Evolutionary conservation across 2,888 invertebrate species (phyloP).

Genomic region (Hypolimnas misippus): DNA sequence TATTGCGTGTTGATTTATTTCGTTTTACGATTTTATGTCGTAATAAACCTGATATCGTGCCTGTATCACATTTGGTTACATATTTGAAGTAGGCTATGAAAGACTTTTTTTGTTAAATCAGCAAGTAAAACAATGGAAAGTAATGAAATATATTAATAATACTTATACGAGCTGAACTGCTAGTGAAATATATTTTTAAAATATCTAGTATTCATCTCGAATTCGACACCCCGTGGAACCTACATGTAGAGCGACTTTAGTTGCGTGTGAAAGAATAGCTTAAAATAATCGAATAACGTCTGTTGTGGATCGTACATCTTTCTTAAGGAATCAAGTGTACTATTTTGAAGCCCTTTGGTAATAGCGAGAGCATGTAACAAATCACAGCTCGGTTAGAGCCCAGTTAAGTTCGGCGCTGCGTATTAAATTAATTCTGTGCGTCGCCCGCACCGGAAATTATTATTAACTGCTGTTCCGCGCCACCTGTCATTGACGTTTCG

Average conservation of each 20-base stretch:
- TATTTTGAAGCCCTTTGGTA: not conserved
- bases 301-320: not conserved
- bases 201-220: too few species aligned
- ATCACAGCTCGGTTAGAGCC: not conserved
- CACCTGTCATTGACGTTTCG: constrained; percentile 49
- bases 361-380: not conserved
- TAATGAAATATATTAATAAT: too few species aligned
- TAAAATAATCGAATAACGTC: not conserved
- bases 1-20: not conserved
- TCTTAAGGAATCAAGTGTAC: not conserved
- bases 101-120: too few species aligned
- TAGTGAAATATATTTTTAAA: too few species aligned
- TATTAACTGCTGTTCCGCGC: constrained; percentile 56
- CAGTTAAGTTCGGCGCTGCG: too few species aligned
- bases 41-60: not conserved
- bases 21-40: not conserved
- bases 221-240: too few species aligned
- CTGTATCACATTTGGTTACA: not conserved
- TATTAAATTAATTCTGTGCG: constrained; percentile 53
- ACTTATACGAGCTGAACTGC: too few species aligned
- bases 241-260: not conserved
- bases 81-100: too few species aligned
- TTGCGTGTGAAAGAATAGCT: too few species aligned
- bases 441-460: constrained; percentile 61
- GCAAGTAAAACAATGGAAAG: too few species aligned